Conservation (phyloP, 2,888 invertebrate genomes). For the Rhagonycha fulva region DNA sequence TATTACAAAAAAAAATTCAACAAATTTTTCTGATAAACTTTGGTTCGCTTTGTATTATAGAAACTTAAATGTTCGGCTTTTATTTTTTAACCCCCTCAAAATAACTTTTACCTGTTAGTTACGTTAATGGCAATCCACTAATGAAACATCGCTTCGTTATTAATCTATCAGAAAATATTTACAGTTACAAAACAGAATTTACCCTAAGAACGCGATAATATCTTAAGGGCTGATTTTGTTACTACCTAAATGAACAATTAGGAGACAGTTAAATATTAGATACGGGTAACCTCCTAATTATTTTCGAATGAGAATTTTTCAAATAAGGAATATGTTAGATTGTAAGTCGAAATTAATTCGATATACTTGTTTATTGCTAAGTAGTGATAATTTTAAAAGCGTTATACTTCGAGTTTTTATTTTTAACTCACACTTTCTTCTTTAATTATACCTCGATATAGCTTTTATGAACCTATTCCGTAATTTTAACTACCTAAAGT, state of each 20-base stretch:
- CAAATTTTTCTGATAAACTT: not conserved
- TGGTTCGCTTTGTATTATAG: not conserved
- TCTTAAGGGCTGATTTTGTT: constrained; percentile 10
- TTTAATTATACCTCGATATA: not conserved
- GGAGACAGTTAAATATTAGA: constrained; percentile 12
- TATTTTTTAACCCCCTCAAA: not conserved
- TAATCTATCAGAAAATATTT: constrained; percentile 48
- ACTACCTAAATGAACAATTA: constrained; percentile 7
- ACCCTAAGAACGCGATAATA: constrained; percentile 29
- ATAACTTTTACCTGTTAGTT: constrained; percentile 10
- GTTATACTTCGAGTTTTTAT: not conserved
- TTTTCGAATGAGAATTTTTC: not conserved
- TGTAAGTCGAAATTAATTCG: not conserved
- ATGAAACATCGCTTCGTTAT: constrained; percentile 47
- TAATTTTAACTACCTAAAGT: not conserved
- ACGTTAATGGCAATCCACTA: constrained; percentile 39
- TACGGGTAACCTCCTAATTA: constrained; percentile 9
- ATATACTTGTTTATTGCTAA: not conserved
- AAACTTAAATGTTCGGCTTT: constrained; percentile 1
- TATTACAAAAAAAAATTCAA: not conserved
- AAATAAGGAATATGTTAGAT: too few species aligned
- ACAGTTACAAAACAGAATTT: constrained; percentile 38
- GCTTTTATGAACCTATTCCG: not conserved
- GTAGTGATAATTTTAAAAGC: not conserved
- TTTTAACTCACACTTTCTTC: not conserved